A percentile compares a stretch with the other conserved stretches of the same genome.
Conservation (phyloP, 2,113 vertebrate genomes). For the Spea bombifrons region DNA sequence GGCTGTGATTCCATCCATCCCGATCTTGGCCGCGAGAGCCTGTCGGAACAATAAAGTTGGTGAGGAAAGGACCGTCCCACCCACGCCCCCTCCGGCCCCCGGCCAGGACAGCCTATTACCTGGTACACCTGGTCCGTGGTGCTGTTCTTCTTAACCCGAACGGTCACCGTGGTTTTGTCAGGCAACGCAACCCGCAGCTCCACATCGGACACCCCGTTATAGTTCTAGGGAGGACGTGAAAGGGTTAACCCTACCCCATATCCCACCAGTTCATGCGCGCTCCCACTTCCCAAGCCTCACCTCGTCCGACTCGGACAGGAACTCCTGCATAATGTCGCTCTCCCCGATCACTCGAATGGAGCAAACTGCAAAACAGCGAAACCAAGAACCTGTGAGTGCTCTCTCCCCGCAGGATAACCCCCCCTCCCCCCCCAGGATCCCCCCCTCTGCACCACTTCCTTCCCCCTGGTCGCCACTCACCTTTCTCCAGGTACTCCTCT, state of each 20-base stretch:
- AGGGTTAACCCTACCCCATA: neutral
- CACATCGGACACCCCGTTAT: slow-evolving; percentile 89
- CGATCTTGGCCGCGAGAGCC: slow-evolving; percentile 86
- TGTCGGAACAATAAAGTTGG: slow-evolving; percentile 51
- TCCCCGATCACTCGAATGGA: slow-evolving; percentile 93
- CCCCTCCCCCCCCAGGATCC: neutral
- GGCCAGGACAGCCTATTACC: slow-evolving; percentile 59
- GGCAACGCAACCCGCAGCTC: slow-evolving; percentile 89
- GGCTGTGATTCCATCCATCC: slow-evolving; percentile 91
- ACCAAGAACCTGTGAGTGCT: neutral
- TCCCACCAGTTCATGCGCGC: neutral
- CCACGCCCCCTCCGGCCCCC: no score
- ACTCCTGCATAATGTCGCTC: slow-evolving; percentile 98
- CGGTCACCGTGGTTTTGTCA: slow-evolving; percentile 83
- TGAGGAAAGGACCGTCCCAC: neutral
- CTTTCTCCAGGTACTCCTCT: slow-evolving; percentile 94
- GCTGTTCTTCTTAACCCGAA: slow-evolving; percentile 93
- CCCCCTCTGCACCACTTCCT: neutral
- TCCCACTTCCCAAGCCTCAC: slow-evolving; percentile 58
- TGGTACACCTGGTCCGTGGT: slow-evolving; percentile 98
- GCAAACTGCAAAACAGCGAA: slow-evolving; percentile 71
- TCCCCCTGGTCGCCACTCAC: slow-evolving; percentile 52
- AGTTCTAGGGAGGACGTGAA: slow-evolving; percentile 70
- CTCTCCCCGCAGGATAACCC: neutral
- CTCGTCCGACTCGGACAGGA: slow-evolving; percentile 95